Evolutionary conservation across 1,140 invertebrate species (phyloP).

Genomic region (Bombus huntii): DNA sequence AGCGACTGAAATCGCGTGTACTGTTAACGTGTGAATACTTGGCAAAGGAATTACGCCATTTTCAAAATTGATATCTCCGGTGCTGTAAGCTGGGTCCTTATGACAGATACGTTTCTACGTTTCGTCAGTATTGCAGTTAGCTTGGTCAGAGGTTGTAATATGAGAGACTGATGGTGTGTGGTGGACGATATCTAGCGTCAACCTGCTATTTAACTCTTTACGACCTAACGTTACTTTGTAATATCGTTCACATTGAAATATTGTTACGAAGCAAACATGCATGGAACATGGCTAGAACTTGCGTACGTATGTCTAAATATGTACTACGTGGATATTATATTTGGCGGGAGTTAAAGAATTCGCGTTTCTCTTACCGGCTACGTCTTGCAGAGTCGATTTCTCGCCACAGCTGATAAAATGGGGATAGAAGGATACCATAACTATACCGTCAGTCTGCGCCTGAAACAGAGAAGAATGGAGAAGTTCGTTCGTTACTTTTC

Average conservation of each 20-base stretch:
- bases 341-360: not conserved
- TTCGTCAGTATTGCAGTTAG: not conserved
- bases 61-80: not conserved
- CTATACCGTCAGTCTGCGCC: conserved; percentile 91
- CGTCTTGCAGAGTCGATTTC: conserved; percentile 89
- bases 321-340: not conserved
- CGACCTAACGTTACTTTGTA: too few species aligned
- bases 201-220: too few species aligned
- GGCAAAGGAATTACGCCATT: not conserved
- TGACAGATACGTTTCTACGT: not conserved
- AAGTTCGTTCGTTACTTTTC: too few species aligned
- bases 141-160: not conserved
- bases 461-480: conserved; percentile 74
- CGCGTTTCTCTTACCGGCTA: conserved; percentile 83
- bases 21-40: not conserved
- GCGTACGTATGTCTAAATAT: too few species aligned
- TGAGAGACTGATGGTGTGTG: too few species aligned
- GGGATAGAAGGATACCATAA: conserved; percentile 95
- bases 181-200: too few species aligned
- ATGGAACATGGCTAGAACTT: too few species aligned
- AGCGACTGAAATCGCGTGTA: not conserved
- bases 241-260: too few species aligned
- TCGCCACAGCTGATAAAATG: conserved; percentile 92
- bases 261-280: too few species aligned
- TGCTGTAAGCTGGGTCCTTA: not conserved